Evolutionary conservation across 2,888 invertebrate genomes (phyloP).

Genomic region (Terebella lapidaria): DNA sequence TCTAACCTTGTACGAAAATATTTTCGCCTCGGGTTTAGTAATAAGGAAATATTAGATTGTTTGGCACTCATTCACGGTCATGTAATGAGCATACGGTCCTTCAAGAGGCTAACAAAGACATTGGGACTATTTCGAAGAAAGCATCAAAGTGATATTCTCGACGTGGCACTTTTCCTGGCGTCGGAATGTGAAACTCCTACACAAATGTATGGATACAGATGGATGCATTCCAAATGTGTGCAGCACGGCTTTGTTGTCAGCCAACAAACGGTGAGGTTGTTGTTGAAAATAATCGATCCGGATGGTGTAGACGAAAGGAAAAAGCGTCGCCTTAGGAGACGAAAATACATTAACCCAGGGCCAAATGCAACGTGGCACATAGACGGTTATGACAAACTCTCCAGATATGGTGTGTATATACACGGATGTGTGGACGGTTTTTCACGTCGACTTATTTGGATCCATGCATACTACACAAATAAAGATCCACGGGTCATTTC

Average conservation of each 20-base stretch:
- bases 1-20: neutral
- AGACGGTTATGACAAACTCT: neutral
- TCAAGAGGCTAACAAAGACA: neutral
- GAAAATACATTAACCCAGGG: neutral
- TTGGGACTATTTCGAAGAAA: neutral
- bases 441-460: neutral
- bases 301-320: neutral
- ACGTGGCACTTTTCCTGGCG: neutral
- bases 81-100: neutral
- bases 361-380: neutral
- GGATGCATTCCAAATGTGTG: neutral
- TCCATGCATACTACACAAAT: neutral
- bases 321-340: neutral
- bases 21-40: neutral
- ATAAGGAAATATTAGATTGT: neutral
- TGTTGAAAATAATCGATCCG: neutral
- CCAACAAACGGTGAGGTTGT: neutral
- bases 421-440: neutral
- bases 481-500: neutral
- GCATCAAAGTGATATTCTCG: neutral
- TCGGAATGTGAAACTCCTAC: neutral
- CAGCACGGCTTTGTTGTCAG: neutral
- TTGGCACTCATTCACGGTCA: neutral
- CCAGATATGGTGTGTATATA: neutral
- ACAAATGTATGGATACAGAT: neutral